Percentiles rank a stretch among this genome's conserved stretches.
Evolutionary conservation across 2,888 invertebrate genomes (phyloP).

Genomic region (Ischnura elegans): DNA sequence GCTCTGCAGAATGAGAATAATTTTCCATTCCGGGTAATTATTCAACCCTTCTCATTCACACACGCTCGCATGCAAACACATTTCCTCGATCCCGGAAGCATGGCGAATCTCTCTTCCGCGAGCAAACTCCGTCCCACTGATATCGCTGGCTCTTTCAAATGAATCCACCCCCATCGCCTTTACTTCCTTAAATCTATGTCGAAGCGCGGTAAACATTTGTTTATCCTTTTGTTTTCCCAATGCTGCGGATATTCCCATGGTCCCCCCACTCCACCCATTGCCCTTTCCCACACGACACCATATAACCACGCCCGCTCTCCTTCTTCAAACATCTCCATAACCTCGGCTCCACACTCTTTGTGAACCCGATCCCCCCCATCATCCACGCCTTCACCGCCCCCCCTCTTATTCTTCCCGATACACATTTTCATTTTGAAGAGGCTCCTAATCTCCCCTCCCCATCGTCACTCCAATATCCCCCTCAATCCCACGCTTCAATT

Average conservation of each 20-base stretch:
- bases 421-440: constrained; percentile 50
- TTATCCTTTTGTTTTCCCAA: constrained; percentile 42
- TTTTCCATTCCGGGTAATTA: constrained; percentile 43
- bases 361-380: not conserved
- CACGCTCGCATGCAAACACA: not conserved
- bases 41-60: constrained; percentile 42
- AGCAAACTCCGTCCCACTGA: too few relatives aligned
- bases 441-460: constrained; percentile 52
- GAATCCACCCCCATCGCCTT: not conserved
- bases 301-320: not conserved
- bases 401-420: constrained; percentile 48
- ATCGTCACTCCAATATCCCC: constrained; percentile 40
- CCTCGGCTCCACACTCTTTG: not conserved
- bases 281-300: not conserved
- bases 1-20: constrained; percentile 1
- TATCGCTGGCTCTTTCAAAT: constrained; percentile 29
- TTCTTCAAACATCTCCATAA: constrained; percentile 58
- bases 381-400: not conserved
- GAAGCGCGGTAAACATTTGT: constrained; percentile 45
- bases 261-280: not conserved
- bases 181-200: constrained; percentile 4
- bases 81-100: constrained; percentile 8
- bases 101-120: not conserved
- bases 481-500: not conserved
- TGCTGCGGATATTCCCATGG: constrained; percentile 47